phyloP scores from a whole-genome alignment of 2,888 invertebrate species.

The Cordilura impudica region DNA sequence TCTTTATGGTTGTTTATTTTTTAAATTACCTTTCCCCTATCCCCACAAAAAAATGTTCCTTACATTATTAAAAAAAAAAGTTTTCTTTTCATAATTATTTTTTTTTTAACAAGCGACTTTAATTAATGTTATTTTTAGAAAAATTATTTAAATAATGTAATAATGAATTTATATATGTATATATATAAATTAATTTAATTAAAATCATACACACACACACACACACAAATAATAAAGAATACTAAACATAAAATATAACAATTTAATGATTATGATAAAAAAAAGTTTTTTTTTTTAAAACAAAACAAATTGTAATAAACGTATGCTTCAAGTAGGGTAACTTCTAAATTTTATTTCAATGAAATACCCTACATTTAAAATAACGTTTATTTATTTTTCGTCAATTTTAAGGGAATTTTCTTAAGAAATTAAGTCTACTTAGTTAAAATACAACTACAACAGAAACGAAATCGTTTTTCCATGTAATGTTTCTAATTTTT shows the following conservation, averaged over 20 bases:
- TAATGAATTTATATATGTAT: constrained; percentile 6
- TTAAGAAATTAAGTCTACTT: constrained; percentile 42
- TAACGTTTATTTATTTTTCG: constrained; percentile 12
- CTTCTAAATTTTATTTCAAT: constrained; percentile 39
- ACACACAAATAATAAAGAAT: neutral
- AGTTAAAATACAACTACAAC: constrained; percentile 4
- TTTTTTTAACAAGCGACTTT: constrained; percentile 14
- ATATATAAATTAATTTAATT: neutral
- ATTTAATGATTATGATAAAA: neutral
- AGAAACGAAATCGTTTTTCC: neutral
- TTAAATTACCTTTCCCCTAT: neutral
- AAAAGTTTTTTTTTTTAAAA: too few relatives aligned
- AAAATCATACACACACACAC: neutral
- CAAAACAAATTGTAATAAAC: neutral
- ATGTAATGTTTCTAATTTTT: neutral
- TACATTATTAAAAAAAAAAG: too few relatives aligned
- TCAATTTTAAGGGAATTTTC: neutral
- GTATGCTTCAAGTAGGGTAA: constrained; percentile 14
- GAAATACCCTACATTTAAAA: constrained; percentile 33
- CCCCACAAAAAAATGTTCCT: neutral
- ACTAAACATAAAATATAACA: neutral
- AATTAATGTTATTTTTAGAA: neutral
- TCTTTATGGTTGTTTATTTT: neutral
- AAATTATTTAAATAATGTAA: neutral
- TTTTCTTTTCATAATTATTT: neutral